Base-by-base conservation (phyloP, 2,797 vertebrate species). In the Hippopotamyrus pictus region DNA sequence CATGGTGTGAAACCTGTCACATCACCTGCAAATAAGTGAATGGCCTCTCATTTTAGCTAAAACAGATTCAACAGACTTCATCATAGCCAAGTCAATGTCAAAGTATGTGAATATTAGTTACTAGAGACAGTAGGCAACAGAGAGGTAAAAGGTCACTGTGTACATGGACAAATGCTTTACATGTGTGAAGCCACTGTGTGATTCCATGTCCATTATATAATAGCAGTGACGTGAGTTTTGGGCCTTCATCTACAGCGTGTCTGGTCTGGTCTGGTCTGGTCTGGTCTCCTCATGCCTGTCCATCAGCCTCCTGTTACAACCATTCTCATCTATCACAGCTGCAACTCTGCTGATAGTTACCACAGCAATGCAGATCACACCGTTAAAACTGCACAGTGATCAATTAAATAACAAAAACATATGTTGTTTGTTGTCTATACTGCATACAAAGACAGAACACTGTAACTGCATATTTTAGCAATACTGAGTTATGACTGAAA, bases 241-340 rank as follows among this genome's bases (percentile, higher is more conserved):
- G 33, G 69, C 12, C 33, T 73, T 33, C 69, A 73, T 73, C 69
- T 37, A 83, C n/a, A 50, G 44, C 4, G 4, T 48, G 37, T 79
- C 73, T 85, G 82, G 44, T 84, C 82, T 82, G 73, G 73, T 59
- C 9, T n/a, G n/a, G n/a, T n/a, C n/a, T 82, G 41, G 82, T 84
- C 46, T 83, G 41, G 79, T 50, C 44, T 50, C 92, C 89, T 93
- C 90, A 93, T 93, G 92, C 87, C 5, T 89, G 89, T 91, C 93
- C 91, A 92, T 91, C 89, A 90, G 90, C 93, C 92, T 93, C 91
- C 91, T 90, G 88, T 91, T 91, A 57, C 92, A 92, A 93, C 92
- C 93, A 91, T 91, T 91, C 90, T 90, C 91, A 92, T 92, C 92
- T 92, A 92, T 92, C 92, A 93, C 93, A 94, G 93, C 91, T 90